phyloP scores from a whole-genome alignment of 2,113 vertebrate genomes.

The Xerus inauris region DNA sequence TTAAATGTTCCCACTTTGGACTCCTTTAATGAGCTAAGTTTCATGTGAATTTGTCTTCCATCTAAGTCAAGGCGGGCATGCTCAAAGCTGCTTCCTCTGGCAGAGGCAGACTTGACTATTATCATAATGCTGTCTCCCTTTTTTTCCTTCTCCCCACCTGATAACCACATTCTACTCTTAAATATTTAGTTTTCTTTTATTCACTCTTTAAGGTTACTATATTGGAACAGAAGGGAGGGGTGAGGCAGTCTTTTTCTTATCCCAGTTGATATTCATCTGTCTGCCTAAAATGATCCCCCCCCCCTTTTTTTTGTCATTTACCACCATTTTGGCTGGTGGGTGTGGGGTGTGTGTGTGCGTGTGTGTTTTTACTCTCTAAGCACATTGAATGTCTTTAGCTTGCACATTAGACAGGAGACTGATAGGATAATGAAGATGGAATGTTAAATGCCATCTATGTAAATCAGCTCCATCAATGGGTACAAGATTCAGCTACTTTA shows the following conservation, averaged over 20 bases:
- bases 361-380: constrained; percentile 83
- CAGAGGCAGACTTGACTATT: constrained; percentile 76
- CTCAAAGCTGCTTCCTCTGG: constrained; percentile 69
- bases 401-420: constrained; percentile 90
- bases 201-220: constrained; percentile 80
- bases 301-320: constrained; percentile 78
- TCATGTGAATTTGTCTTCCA: constrained; percentile 71
- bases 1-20: background rate
- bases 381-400: constrained; percentile 88
- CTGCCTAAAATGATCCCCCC: constrained; percentile 67
- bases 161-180: constrained; percentile 80
- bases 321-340: constrained; percentile 86
- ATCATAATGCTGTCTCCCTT: constrained; percentile 84
- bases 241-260: constrained; percentile 79
- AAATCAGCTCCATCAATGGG: constrained; percentile 91
- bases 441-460: constrained; percentile 92
- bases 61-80: constrained; percentile 65
- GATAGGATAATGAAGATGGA: constrained; percentile 92
- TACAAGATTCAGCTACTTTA: constrained; percentile 91
- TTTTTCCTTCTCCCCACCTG: constrained; percentile 66
- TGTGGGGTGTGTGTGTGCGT: constrained; percentile 57
- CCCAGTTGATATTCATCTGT: constrained; percentile 86
- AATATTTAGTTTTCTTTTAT: constrained; percentile 86
- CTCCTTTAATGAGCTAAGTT: constrained; percentile 66
- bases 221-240: constrained; percentile 73